These are phyloP conservation scores for Nicator chloris DNA, from an alignment of 2,113 vertebrate species.

Conservation along the genomic window DNA sequence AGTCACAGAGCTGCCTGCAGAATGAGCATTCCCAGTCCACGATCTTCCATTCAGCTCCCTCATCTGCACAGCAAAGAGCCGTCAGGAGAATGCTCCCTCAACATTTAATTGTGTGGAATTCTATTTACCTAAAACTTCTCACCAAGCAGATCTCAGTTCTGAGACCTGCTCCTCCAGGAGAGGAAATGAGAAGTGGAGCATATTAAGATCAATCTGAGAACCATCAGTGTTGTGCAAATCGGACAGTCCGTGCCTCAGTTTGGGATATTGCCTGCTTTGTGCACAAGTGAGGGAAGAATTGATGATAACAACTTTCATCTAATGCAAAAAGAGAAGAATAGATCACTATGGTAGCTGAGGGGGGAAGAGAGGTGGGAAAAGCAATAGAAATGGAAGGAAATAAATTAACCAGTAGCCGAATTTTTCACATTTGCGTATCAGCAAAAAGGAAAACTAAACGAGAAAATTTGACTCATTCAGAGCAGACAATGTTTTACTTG, in stretches of 20 bases:
- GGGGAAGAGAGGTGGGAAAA: background rate
- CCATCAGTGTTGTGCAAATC: background rate
- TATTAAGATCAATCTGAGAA: background rate
- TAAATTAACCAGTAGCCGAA: background rate
- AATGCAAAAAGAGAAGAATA: background rate
- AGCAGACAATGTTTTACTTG: background rate
- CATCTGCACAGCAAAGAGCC: background rate
- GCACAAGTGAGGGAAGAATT: background rate
- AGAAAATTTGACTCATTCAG: background rate
- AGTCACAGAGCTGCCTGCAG: background rate
- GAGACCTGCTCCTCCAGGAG: background rate
- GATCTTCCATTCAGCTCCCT: background rate
- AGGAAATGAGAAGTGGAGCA: background rate
- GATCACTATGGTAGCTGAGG: background rate
- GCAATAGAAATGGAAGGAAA: background rate
- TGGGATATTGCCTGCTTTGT: background rate
- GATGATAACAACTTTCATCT: background rate
- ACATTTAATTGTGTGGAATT: background rate
- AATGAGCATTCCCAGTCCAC: accelerated
- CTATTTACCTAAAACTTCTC: background rate
- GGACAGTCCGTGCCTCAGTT: too few species aligned
- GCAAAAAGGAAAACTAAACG: background rate
- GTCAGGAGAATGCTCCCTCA: background rate
- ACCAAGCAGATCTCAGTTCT: background rate
- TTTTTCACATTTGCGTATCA: background rate